Evolutionary conservation across 2,888 invertebrate genomes (phyloP).

Genomic region (Synanthedon andrenaeformis): DNA sequence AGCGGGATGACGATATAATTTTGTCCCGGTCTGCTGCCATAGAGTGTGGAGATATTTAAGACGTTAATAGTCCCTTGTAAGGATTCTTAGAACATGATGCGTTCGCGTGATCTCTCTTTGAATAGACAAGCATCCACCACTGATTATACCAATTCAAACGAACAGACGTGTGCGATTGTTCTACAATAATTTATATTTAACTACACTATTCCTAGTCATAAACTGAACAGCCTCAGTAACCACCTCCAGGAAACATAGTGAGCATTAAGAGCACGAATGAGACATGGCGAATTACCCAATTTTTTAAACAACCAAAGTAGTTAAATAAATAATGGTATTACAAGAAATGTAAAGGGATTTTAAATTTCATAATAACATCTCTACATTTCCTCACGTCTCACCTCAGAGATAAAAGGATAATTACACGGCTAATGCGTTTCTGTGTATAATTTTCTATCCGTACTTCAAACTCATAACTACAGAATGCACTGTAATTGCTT

Average conservation of each 20-base stretch:
- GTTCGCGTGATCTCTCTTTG: conserved; percentile 11
- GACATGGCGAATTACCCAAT: no score
- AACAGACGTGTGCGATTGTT: not conserved
- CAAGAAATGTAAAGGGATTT: no score
- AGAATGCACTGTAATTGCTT: not conserved
- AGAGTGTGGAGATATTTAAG: conserved; percentile 36
- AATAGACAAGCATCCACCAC: not conserved
- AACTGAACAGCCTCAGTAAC: no score
- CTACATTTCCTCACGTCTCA: not conserved
- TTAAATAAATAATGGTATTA: no score
- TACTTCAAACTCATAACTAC: conserved; percentile 1
- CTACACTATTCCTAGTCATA: no score
- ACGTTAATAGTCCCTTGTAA: conserved; percentile 40
- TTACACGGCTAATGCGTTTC: conserved; percentile 7
- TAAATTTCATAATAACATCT: no score
- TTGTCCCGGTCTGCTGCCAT: conserved; percentile 27
- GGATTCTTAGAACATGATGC: conserved; percentile 43
- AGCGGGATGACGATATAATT: conserved; percentile 22
- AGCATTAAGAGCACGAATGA: no score
- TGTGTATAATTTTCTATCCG: conserved; percentile 13
- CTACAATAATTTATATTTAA: not conserved
- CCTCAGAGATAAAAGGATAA: not conserved
- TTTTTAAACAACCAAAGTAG: no score
- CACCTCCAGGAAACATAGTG: no score
- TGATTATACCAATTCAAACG: not conserved